Base-by-base conservation (phyloP, 2,888 invertebrate genomes). In the Thyatira batis region DNA sequence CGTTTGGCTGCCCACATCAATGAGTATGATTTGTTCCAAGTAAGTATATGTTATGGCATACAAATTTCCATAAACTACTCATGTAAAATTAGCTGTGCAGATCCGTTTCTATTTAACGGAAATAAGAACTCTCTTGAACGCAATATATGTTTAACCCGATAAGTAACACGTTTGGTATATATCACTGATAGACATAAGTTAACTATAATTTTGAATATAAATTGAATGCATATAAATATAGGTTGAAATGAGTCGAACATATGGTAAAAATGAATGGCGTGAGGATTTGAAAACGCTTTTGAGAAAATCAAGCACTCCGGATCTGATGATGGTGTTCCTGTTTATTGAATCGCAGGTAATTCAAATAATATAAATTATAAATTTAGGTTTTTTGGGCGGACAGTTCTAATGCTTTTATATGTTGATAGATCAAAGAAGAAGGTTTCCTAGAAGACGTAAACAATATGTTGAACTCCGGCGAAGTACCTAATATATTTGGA, bases 401-500 rank as follows among this genome's bases (percentile, higher is more conserved):
- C 33, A 6, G 17, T 49, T 21, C 2, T 46, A 33, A 33, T 49
- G 52, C 2, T 20, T 39, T 20, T 46, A 55, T 45, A 27, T 52
- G 39, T 43, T 20, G 58, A 65, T 84, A 96, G 94, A 97, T 98
- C 33, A 98, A 98, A 92, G 96, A 97, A 83, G 98, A 98, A 89
- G 95, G 95, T 0, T 98, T 98, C 77, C 89, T 98, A 50, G 98
- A 98, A 85, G 98, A 98, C 73, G 95, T 98, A 1, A 98, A 96
- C 78, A 98, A 98, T 80, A 93, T 98, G 84, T 86, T 98, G 45
- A 98, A 98, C 82, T 96, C 97, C 0, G 98, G 98, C 2, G 98
- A 98, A 92, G 97, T 98, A 0, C 98, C 98, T 0, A 98, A 98
- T 85, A 93, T 98, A 51, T 98, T 97, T 76, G 93, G 93, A 10